These are phyloP conservation scores for Pharmacophagus antenor DNA, from an alignment of 2,888 invertebrate species.

Conservation along the genomic window DNA sequence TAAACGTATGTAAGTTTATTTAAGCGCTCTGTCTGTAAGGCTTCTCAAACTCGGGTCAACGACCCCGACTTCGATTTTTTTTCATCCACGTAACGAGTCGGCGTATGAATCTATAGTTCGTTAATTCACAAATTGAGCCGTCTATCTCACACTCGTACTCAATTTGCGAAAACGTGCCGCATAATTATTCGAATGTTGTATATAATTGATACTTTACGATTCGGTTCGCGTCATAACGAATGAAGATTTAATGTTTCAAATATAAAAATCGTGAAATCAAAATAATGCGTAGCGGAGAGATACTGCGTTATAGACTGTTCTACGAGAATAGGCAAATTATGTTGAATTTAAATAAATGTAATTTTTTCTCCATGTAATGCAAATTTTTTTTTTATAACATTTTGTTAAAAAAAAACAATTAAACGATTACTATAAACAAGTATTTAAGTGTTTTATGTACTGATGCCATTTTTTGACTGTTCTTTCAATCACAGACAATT, in stretches of 20 bases:
- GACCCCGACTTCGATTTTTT: slow-evolving; percentile 6
- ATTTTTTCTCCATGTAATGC: too few species aligned
- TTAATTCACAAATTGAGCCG: slow-evolving; percentile 14
- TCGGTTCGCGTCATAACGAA: background rate
- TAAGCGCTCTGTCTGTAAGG: background rate
- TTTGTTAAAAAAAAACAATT: too few species aligned
- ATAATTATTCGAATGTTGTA: background rate
- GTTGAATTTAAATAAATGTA: too few species aligned
- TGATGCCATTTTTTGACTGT: too few species aligned
- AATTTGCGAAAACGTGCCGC: slow-evolving; percentile 13
- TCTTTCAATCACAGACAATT: too few species aligned
- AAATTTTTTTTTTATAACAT: too few species aligned
- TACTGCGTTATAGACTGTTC: background rate
- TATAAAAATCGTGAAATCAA: background rate
- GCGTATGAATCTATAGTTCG: slow-evolving; percentile 12
- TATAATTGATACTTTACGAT: slow-evolving; percentile 15
- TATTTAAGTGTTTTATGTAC: too few species aligned
- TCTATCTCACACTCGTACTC: slow-evolving; percentile 6
- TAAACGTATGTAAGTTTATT: background rate
- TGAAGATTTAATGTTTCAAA: background rate
- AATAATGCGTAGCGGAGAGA: background rate
- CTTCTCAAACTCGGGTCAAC: background rate
- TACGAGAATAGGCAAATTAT: too few species aligned
- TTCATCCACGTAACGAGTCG: slow-evolving; percentile 5
- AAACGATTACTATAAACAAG: too few species aligned